Evolutionary conservation across 2,797 vertebrate genomes (phyloP).

Genomic region (Ctenopoma kingsleyae): DNA sequence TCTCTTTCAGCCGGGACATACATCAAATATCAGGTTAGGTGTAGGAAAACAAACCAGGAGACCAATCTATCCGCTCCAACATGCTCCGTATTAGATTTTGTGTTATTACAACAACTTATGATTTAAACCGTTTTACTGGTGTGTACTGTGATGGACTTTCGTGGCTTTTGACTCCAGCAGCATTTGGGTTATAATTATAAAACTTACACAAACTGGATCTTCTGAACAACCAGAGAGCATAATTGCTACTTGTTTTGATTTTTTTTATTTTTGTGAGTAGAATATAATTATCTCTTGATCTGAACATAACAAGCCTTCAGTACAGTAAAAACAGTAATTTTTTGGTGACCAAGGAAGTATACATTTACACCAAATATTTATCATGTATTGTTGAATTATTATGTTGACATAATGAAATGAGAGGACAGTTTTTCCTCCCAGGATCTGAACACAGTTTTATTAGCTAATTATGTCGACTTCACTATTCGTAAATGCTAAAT

Average conservation of each 20-base stretch:
- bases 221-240: slow-evolving; percentile 27
- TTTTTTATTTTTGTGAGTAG: neutral
- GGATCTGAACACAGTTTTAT: slow-evolving; percentile 4
- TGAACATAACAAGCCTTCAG: slow-evolving; percentile 13
- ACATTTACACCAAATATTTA: neutral
- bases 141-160: neutral
- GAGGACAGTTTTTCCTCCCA: neutral
- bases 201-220: slow-evolving; percentile 22
- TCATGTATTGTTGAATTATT: neutral
- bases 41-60: too few species aligned
- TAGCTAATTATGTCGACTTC: slow-evolving; percentile 2
- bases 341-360: neutral
- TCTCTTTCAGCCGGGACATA: too few species aligned
- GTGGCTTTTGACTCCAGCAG: neutral
- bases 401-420: neutral
- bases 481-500: neutral
- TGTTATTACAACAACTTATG: too few species aligned
- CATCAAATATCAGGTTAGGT: too few species aligned
- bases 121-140: neutral
- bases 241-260: slow-evolving; percentile 37
- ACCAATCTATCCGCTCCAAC: too few species aligned
- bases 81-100: too few species aligned
- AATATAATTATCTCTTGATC: slow-evolving; percentile 38
- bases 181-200: slow-evolving; percentile 23
- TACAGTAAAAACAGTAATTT: neutral